These are phyloP conservation scores for Terebella lapidaria DNA, from an alignment of 2,888 invertebrate genomes.

Conservation along the genomic window DNA sequence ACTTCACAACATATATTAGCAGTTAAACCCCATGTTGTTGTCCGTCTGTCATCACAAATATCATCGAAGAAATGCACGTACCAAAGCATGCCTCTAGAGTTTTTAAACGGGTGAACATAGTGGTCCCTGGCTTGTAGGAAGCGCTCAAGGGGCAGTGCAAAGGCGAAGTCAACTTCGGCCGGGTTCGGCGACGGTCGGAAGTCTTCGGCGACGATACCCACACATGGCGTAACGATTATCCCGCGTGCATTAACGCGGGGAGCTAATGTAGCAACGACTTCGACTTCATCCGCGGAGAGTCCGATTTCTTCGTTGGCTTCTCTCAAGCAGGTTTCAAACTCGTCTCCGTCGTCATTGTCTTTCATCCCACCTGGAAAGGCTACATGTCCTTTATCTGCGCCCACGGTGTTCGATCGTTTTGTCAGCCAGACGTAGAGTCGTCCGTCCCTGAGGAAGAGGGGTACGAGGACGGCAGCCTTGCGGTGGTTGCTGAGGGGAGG, in stretches of 20 bases:
- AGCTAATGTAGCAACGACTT: slow-evolving; percentile 32
- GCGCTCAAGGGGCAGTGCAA: slow-evolving; percentile 36
- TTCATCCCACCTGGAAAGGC: slow-evolving; percentile 47
- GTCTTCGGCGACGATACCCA: slow-evolving; percentile 33
- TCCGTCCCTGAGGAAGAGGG: slow-evolving; percentile 29
- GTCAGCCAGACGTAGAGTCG: slow-evolving; percentile 34
- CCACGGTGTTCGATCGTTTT: slow-evolving; percentile 20
- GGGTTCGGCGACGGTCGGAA: slow-evolving; percentile 38
- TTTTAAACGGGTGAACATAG: too few species aligned
- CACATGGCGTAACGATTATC: slow-evolving; percentile 36
- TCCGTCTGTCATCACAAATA: slow-evolving; percentile 22
- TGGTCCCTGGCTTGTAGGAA: slow-evolving; percentile 28
- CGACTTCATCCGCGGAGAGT: slow-evolving; percentile 31
- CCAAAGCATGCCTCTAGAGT: too few species aligned
- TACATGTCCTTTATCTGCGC: slow-evolving; percentile 32
- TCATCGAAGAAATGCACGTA: slow-evolving; percentile 31
- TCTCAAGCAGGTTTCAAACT: slow-evolving; percentile 39
- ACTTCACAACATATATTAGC: slow-evolving; percentile 30
- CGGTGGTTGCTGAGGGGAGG: neutral
- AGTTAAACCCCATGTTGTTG: slow-evolving; percentile 39
- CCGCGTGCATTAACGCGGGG: slow-evolving; percentile 28
- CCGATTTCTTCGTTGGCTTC: slow-evolving; percentile 51
- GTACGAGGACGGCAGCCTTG: slow-evolving; percentile 37
- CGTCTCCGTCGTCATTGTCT: slow-evolving; percentile 39
- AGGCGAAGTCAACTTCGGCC: slow-evolving; percentile 41